Evolutionary conservation across 2,113 vertebrate genomes (phyloP), one percentile per base, ranked within the genome.

Genomic region (Choloepus hoffmanni): DNA sequence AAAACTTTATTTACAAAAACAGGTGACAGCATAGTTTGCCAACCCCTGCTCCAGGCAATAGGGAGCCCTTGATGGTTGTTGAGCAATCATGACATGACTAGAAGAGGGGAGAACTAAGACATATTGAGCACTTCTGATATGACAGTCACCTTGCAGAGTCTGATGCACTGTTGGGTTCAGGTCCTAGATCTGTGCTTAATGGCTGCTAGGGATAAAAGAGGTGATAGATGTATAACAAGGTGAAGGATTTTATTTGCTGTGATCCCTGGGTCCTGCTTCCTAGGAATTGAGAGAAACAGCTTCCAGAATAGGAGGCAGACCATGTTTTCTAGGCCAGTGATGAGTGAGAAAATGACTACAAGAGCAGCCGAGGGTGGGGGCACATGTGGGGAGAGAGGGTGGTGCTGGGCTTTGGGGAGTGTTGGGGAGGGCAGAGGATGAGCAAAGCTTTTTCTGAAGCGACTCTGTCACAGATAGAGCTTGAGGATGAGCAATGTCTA

Each of bases 1-100:
- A 58, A 92, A 93, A 65, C 23, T 87, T 83, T 87, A 91, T 77
- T 92, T 88, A 84, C 24, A 40, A 53, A 82, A 88, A 28, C 11
- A 83, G 13, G 10, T 73, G 30, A 36, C 9, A 18, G 21, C 58
- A 30, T 60, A n/a, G n/a, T 93, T 68, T 50, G 14, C 72, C 48
- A 36, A 45, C 33, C 15, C 26, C 36, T 26, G 28, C n/a, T 55
- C 30, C 53, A 53, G n/a, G 55, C 16, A 63, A 23, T 19, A 76
- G 60, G 28, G 28, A 85, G 18, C 70, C 63, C 48, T 79, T n/a
- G n/a, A 58, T 88, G 48, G 14, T 95, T 94, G 55, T 89, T 77
- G 82, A 92, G 36, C 73, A 91, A 68, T 68, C 28, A 4, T 72
- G 60, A 53, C 33, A 50, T 58, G 73, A 76, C 58, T 65, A 86